Conservation (phyloP, 2,888 invertebrate genomes). For the Lithosia quadra region DNA sequence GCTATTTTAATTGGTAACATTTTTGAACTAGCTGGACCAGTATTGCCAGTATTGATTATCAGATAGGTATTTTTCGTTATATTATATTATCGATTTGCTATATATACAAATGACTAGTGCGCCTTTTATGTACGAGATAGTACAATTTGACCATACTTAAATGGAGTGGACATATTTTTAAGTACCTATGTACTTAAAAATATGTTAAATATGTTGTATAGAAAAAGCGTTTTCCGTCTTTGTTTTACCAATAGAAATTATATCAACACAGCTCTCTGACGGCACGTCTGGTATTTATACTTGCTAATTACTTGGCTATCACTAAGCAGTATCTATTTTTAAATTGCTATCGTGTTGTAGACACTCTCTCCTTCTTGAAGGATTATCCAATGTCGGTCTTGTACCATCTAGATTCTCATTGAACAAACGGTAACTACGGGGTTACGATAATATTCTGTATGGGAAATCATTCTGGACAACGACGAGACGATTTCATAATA, state of each 20-base stretch:
- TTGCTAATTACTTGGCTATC: slow-evolving; percentile 4
- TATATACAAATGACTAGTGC: not conserved
- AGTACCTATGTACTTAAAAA: not conserved
- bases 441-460: not conserved
- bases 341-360: not conserved
- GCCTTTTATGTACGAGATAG: no score
- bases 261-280: not conserved
- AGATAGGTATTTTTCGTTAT: no score
- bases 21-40: not conserved
- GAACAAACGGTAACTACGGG: not conserved
- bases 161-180: not conserved
- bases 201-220: no score
- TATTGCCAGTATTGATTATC: not conserved
- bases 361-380: slow-evolving; percentile 10
- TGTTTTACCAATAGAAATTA: not conserved
- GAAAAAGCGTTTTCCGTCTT: not conserved
- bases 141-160: no score
- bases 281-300: not conserved
- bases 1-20: not conserved
- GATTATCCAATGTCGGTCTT: not conserved
- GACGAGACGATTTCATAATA: not conserved
- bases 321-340: slow-evolving; percentile 3
- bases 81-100: no score
- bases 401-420: not conserved
- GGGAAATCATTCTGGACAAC: not conserved